Conservation (phyloP, 1,140 invertebrate genomes). For the Drosophila quadrilineata region DNA sequence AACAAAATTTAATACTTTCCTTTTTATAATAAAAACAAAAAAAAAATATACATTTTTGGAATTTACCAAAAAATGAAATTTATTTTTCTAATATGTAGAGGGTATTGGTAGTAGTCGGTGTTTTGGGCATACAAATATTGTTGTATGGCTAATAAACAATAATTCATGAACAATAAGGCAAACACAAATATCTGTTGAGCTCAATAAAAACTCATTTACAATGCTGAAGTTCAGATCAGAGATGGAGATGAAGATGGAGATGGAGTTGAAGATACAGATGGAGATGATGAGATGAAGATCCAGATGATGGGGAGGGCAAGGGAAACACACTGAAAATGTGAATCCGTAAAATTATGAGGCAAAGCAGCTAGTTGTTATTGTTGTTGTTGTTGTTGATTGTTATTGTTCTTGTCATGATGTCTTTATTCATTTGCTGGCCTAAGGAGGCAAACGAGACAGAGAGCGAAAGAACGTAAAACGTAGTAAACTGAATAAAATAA, state of each 20-base stretch:
- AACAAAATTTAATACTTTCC: too few species aligned
- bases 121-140: too few species aligned
- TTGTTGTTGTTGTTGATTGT: not conserved
- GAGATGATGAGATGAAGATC: not conserved
- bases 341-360: conserved; percentile 52
- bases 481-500: not conserved
- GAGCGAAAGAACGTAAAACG: too few species aligned
- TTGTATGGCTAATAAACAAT: conserved; percentile 66
- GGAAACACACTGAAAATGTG: conserved; percentile 12
- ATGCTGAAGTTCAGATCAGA: conserved; percentile 12
- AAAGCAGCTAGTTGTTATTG: conserved; percentile 29
- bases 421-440: too few species aligned
- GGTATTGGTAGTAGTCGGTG: not conserved
- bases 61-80: too few species aligned
- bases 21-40: too few species aligned
- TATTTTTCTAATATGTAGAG: not conserved
- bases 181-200: conserved; percentile 63
- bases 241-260: conserved; percentile 7
- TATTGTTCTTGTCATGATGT: conserved; percentile 17
- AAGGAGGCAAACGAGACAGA: conserved; percentile 38
- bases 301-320: not conserved
- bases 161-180: conserved; percentile 62
- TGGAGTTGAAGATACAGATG: not conserved
- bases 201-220: conserved; percentile 73
- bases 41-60: too few species aligned